Evolutionary conservation across 1,140 invertebrate genomes (phyloP), one percentile per base, ranked within the genome.

Genomic region (Palaemon carinicauda): DNA sequence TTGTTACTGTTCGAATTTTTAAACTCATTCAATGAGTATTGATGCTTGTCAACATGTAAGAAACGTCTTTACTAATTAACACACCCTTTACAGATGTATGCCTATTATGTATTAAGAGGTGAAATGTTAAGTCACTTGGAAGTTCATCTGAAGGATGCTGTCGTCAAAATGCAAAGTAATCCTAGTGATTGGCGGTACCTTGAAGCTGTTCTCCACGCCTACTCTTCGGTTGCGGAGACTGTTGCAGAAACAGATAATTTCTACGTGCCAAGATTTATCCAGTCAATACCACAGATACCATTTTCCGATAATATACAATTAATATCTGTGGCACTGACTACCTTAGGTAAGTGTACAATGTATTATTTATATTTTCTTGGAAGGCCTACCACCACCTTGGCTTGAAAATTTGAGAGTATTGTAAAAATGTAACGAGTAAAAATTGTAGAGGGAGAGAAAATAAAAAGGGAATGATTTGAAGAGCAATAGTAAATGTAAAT

Each of bases 261-360:
- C 17, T 88, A 88, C 73, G 86, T 89, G 15, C 88, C 88, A 31
- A 33, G 88, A 14, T 89, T 89, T 52, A 85, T 89, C 73, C 88
- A 89, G 50, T 86, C 86, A 56, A 89, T 89, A 60, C 88, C 88
- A 41, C 88, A 88, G 52, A 89, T 89, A 79, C 88, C 88, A 50
- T 89, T 89, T 54, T 81, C 86, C 71, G 88, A 89, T 65, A 89
- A 89, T 56, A 86, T 89, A 51, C 88, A 89, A 41, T 82, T 89
- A 33, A 88, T 89, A 53, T 88, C 88, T 77, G 88, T 89, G 54
- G 88, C 88, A 31, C 74, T 89, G 27, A 88, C 88, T 24, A 89
- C 88, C 31, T 54, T 89, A 78, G 88, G 88, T 88, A 33, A 77
- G 88, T 80, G 29, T 54, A 14, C 50, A 73, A 50, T 17, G 41